These are phyloP conservation scores for Melanotus villosus DNA, from an alignment of 2,888 invertebrate genomes.

Conservation along the genomic window DNA sequence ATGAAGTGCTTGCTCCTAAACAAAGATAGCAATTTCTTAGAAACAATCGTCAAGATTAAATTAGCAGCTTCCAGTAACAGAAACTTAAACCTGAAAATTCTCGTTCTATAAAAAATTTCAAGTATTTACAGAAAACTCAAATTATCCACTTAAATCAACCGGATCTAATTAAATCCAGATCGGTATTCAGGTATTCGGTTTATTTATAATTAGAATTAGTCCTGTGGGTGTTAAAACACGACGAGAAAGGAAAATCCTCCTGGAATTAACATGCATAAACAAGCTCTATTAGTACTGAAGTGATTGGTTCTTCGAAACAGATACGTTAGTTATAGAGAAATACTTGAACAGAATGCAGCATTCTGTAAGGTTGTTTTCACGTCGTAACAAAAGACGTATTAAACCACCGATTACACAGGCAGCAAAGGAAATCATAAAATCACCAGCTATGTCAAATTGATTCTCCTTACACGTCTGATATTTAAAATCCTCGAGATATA, in stretches of 20 bases:
- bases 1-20: too few species aligned
- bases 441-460: neutral
- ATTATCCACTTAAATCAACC: too few species aligned
- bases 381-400: slow-evolving; percentile 2
- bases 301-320: slow-evolving; percentile 9
- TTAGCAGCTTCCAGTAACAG: too few species aligned
- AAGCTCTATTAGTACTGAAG: neutral
- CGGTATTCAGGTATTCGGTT: neutral
- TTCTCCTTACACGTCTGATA: neutral
- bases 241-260: neutral
- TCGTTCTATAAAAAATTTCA: too few species aligned
- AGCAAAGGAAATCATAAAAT: slow-evolving; percentile 14
- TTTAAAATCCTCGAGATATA: neutral
- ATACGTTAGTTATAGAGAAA: neutral
- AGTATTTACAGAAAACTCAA: too few species aligned
- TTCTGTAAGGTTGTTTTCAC: slow-evolving; percentile 2
- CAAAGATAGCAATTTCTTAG: too few species aligned
- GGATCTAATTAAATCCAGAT: neutral
- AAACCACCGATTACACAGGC: slow-evolving; percentile 3
- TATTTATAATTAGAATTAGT: neutral
- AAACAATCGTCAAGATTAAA: too few species aligned
- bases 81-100: too few species aligned
- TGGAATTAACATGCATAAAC: neutral
- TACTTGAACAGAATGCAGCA: neutral
- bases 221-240: neutral